Base-by-base conservation (phyloP, 1,140 invertebrate species). In the Apis cerana region DNA sequence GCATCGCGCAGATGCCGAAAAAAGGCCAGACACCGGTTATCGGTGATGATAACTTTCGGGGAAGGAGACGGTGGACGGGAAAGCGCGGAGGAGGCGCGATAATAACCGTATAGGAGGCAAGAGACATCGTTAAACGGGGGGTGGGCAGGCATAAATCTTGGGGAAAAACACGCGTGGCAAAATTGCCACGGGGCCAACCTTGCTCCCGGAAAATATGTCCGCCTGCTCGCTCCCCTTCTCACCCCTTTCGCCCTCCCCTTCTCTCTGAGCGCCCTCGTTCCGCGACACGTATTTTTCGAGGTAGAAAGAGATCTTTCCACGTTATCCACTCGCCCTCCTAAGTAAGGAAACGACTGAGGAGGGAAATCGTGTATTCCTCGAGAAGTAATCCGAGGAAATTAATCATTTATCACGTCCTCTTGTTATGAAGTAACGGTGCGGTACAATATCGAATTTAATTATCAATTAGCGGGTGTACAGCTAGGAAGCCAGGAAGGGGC, bases 101-200 rank as follows among this genome's bases (percentile, higher is more conserved):
- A 88, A 89, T 88, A 89, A 88, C 81, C 80, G 86, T 88, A 7
- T 43, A 81, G 87, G 43, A 85, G 86, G 86, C 84, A 84, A 71
- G 78, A 88, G 88, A 80, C 84, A 79, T 83, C 84, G 84, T 89
- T 89, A 89, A 89, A 89, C 84, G 88, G 33, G 33, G 33, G 33
- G 33, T 1, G 23, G 15, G 61, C 75, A 48, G 43, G 75, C 88
- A 88, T 89, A 89, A 89, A 89, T 89, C 88, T 88, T 89, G 71
- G 65, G 65, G 88, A 86, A 84, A 89, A 89, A 89, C 88, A 89
- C 88, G 87, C 88, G 87, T 89, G 87, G 88, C 87, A 84, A 89
- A 89, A 89, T 89, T 89, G 88, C 88, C 75, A 88, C 86, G 86
- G 33, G 68, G 64, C 76, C 88, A 76, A 79, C 74, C 58, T 71